phyloP scores from a whole-genome alignment of 2,113 vertebrate species.

The Sus scrofa region DNA sequence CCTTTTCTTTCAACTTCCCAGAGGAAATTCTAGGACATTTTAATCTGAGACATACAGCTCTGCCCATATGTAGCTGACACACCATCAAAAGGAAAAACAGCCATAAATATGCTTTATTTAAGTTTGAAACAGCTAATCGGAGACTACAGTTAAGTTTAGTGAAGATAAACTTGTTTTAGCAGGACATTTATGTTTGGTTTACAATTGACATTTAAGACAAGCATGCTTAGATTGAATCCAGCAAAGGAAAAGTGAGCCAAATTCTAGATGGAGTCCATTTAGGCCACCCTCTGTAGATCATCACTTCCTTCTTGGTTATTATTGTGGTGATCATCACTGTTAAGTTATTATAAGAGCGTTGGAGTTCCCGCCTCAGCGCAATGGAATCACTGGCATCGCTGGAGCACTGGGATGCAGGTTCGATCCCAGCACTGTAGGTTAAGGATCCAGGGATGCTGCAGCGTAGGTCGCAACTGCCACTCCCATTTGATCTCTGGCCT shows the following conservation, averaged over 20 bases:
- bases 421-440: too few relatives aligned
- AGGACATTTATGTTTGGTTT: conserved; percentile 53
- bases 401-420: too few relatives aligned
- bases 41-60: not conserved
- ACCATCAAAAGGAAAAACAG: conserved; percentile 22
- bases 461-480: too few relatives aligned
- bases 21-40: conserved; percentile 31
- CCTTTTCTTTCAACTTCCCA: not conserved
- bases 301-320: conserved; percentile 50
- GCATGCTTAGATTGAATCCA: conserved; percentile 54
- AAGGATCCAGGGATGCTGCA: too few relatives aligned
- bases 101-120: conserved; percentile 23
- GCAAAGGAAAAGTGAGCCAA: conserved; percentile 21
- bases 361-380: too few relatives aligned
- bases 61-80: not conserved
- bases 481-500: too few relatives aligned
- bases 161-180: conserved; percentile 69
- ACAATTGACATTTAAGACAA: conserved; percentile 60
- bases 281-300: conserved; percentile 12
- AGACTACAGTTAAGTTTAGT: conserved; percentile 40
- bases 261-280: not conserved
- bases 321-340: not conserved
- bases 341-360: not conserved
- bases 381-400: too few relatives aligned
- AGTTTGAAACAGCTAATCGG: conserved; percentile 64